phyloP scores from a whole-genome alignment of 2,113 vertebrate species.

The Albula goreensis region DNA sequence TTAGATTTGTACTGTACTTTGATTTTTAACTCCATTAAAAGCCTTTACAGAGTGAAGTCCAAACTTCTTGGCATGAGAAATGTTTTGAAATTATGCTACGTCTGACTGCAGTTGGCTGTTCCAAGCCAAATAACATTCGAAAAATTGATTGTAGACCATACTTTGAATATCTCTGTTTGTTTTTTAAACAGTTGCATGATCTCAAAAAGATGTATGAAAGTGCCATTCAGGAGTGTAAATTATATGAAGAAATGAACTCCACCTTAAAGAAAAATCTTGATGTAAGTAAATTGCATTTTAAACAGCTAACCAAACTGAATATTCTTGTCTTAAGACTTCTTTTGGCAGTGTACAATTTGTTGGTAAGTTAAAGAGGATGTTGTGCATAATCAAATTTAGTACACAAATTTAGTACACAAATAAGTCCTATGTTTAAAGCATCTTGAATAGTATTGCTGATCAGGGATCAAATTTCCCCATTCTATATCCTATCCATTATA shows the following conservation, averaged over 20 bases:
- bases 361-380: too few relatives aligned
- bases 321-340: neutral
- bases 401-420: neutral
- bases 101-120: neutral
- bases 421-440: too few relatives aligned
- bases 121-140: neutral
- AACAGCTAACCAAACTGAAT: neutral
- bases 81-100: neutral
- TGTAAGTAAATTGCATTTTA: conserved; percentile 38
- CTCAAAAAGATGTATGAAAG: conserved; percentile 30
- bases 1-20: neutral
- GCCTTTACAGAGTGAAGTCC: neutral
- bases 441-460: too few relatives aligned
- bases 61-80: neutral
- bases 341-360: too few relatives aligned
- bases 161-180: conserved; percentile 24
- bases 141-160: neutral
- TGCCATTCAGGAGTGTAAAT: conserved; percentile 48
- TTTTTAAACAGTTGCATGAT: conserved; percentile 55
- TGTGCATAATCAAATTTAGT: neutral
- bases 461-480: too few relatives aligned
- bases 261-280: conserved; percentile 42
- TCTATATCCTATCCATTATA: too few relatives aligned
- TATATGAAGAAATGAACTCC: conserved; percentile 40
- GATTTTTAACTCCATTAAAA: neutral